Evolutionary conservation across 1,140 invertebrate genomes (phyloP).

Genomic region (Zophobas morio): DNA sequence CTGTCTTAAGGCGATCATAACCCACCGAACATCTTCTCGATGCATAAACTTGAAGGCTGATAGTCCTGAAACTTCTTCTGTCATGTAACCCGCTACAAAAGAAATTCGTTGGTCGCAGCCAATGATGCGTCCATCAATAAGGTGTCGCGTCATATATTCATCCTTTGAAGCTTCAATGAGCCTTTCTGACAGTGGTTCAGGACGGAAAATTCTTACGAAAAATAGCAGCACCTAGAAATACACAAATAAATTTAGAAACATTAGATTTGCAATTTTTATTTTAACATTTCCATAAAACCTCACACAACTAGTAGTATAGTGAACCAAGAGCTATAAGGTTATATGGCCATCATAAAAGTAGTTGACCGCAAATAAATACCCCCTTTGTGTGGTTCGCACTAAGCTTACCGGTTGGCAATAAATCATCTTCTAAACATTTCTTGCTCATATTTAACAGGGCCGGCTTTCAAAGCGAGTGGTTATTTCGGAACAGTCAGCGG

Average conservation of each 20-base stretch:
- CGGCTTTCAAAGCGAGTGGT: too few species aligned
- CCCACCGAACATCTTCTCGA: constrained; percentile 86
- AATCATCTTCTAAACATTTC: too few species aligned
- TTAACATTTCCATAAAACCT: too few species aligned
- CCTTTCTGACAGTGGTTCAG: constrained; percentile 78
- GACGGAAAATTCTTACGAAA: constrained; percentile 68
- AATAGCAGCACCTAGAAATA: constrained; percentile 69
- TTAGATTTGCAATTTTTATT: too few species aligned
- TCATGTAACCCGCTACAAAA: constrained; percentile 87
- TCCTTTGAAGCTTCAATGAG: constrained; percentile 82
- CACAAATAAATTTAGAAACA: constrained; percentile 51
- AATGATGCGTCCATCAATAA: constrained; percentile 87
- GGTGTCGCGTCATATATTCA: constrained; percentile 88
- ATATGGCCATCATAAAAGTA: too few species aligned
- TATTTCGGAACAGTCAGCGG: too few species aligned
- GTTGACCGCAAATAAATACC: too few species aligned
- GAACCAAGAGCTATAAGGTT: too few species aligned
- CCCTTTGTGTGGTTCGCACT: too few species aligned
- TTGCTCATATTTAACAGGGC: too few species aligned
- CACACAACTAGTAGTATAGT: too few species aligned
- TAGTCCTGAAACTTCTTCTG: constrained; percentile 83
- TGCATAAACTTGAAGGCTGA: constrained; percentile 91
- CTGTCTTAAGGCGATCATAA: constrained; percentile 85
- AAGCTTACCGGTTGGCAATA: too few species aligned
- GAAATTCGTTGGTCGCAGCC: constrained; percentile 90